Base-by-base conservation (phyloP, 2,113 vertebrate genomes). In the Ranitomeya imitator region DNA sequence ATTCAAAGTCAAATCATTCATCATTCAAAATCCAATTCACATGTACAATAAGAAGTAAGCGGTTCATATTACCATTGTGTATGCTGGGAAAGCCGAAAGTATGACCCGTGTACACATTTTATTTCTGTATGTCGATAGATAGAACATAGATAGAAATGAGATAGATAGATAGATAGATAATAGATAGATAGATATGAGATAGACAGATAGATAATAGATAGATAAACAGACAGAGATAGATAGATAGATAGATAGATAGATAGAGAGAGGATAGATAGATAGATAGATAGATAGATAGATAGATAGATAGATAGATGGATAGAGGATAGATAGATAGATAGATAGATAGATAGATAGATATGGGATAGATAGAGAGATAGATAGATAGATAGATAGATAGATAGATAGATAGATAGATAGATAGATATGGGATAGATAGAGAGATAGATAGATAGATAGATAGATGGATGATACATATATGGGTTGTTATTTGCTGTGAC, bases 81-180 rank as follows among this genome's bases (percentile, higher is more conserved):
- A 37, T 1, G 23, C 0, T 19, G n/a, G n/a, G 8, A 3, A 67
- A 11, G 16, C 69, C 21, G 61, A 19, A 18, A 19, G 61, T 63
- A 6, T 63, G 18, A 63, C 18, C 14, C 15, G 18, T 15, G 3
- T 16, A 15, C 67, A 69, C 67, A 69, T 26, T 26, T 69, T 69
- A 26, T 55, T 31, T 31, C 31, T 82, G 23, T 82, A 31, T 61
- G 13, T 82, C 6, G 51, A 37, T 37, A 84, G n/a, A 84, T 69
- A 84, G 21, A 84, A 45, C 16, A 82, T 65, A 82, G 8, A 82
- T 21, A 78, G 9, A 78, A 23, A 78, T 51, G 21, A 65, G 63
- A 65, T n/a, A 65, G n/a, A n/a, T n/a, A n/a, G n/a, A n/a, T n/a
- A n/a, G n/a, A n/a, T n/a, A n/a, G 63, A 65, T n/a, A 67, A 67